phyloP scores from a whole-genome alignment of 2,888 invertebrate species.

The Ellobium chinense region DNA sequence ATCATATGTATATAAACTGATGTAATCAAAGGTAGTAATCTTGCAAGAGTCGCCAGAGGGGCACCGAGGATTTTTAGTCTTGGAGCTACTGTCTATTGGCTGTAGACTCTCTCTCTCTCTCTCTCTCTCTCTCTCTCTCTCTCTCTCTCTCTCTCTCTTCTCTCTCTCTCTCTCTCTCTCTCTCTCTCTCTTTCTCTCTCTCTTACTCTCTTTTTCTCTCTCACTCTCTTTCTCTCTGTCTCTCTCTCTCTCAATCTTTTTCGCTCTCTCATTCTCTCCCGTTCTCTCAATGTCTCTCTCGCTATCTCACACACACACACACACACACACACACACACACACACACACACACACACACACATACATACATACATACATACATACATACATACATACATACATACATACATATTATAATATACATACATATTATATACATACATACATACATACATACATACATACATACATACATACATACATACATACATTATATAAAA shows the following conservation, averaged over 20 bases:
- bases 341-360: constrained; percentile 16
- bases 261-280: not conserved
- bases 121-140: not conserved
- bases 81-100: too few relatives aligned
- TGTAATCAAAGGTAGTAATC: too few relatives aligned
- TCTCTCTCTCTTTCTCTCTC: not conserved
- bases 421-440: too few relatives aligned
- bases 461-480: too few relatives aligned
- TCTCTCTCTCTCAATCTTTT: not conserved
- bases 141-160: not conserved
- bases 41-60: too few relatives aligned
- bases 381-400: not conserved
- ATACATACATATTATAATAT: too few relatives aligned
- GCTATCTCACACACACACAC: not conserved
- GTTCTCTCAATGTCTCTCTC: not conserved
- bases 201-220: not conserved
- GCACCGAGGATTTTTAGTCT: too few relatives aligned
- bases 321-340: not conserved
- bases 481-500: too few relatives aligned
- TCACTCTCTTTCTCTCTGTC: not conserved
- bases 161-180: not conserved
- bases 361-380: not conserved
- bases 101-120: not conserved
- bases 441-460: too few relatives aligned
- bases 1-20: too few relatives aligned